phyloP scores from a whole-genome alignment of 2,888 invertebrate genomes.

The Noctua janthina region DNA sequence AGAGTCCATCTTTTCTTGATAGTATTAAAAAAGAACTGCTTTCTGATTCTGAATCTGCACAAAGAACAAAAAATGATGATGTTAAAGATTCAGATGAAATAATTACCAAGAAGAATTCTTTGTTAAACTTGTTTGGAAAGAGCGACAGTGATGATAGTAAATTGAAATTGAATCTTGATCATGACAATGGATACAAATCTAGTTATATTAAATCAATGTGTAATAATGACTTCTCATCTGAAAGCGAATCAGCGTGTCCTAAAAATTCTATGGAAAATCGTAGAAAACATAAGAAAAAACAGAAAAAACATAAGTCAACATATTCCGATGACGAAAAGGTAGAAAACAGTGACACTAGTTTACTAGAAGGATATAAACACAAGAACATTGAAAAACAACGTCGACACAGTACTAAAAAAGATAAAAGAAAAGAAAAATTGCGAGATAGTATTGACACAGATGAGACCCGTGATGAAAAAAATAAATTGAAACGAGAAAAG shows the following conservation, averaged over 20 bases:
- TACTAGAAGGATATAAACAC: slow-evolving; percentile 76
- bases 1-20: slow-evolving; percentile 78
- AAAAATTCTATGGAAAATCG: slow-evolving; percentile 89
- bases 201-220: slow-evolving; percentile 77
- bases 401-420: slow-evolving; percentile 90
- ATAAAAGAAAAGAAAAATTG: slow-evolving; percentile 91
- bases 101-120: slow-evolving; percentile 82
- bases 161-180: slow-evolving; percentile 81
- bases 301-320: slow-evolving; percentile 93
- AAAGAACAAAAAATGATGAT: slow-evolving; percentile 73
- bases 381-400: slow-evolving; percentile 89
- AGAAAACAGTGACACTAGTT: slow-evolving; percentile 76
- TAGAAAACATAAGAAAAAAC: slow-evolving; percentile 96
- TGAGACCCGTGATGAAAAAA: slow-evolving; percentile 88
- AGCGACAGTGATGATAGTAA: slow-evolving; percentile 87
- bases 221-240: slow-evolving; percentile 87
- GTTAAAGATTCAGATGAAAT: slow-evolving; percentile 76
- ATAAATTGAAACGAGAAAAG: slow-evolving; percentile 91
- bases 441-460: slow-evolving; percentile 88
- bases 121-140: slow-evolving; percentile 86
- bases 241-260: slow-evolving; percentile 86
- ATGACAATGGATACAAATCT: slow-evolving; percentile 80
- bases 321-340: slow-evolving; percentile 91
- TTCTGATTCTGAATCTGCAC: slow-evolving; percentile 82
- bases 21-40: slow-evolving; percentile 91